These are phyloP conservation scores for Acridotheres tristis DNA, from an alignment of 2,797 vertebrate species.

Conservation along the genomic window DNA sequence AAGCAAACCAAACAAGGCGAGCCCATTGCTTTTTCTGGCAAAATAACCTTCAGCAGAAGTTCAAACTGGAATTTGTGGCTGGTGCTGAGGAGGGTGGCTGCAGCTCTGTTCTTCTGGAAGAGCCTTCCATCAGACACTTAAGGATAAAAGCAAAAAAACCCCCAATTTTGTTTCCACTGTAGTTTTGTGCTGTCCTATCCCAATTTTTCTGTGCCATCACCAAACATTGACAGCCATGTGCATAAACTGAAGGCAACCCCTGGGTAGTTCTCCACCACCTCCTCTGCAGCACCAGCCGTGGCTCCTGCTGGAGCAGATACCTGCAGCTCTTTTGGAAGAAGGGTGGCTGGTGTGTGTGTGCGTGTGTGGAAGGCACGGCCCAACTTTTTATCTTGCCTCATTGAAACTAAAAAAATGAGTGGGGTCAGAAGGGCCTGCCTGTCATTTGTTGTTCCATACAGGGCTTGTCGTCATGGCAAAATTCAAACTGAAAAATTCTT, in stretches of 20 bases:
- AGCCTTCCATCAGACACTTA: neutral
- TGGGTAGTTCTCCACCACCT: neutral
- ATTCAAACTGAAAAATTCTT: neutral
- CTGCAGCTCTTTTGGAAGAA: neutral
- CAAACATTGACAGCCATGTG: neutral
- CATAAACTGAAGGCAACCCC: neutral
- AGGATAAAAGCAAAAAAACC: neutral
- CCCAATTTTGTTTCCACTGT: neutral
- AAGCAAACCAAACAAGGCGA: neutral
- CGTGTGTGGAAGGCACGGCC: neutral
- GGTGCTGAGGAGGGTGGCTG: neutral
- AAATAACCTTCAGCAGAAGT: neutral
- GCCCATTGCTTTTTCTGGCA: neutral
- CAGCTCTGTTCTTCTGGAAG: neutral
- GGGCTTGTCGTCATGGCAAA: neutral
- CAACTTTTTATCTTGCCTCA: neutral
- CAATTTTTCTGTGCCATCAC: neutral
- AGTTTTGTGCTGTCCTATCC: accelerated
- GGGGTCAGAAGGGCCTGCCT: neutral
- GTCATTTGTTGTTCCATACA: neutral
- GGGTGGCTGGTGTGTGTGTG: neutral
- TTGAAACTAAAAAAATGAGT: neutral
- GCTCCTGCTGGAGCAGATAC: neutral
- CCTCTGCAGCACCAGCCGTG: neutral
- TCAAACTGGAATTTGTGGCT: neutral